phyloP scores from a whole-genome alignment of 2,888 invertebrate genomes.

The Scaptomyza tumidula region DNA sequence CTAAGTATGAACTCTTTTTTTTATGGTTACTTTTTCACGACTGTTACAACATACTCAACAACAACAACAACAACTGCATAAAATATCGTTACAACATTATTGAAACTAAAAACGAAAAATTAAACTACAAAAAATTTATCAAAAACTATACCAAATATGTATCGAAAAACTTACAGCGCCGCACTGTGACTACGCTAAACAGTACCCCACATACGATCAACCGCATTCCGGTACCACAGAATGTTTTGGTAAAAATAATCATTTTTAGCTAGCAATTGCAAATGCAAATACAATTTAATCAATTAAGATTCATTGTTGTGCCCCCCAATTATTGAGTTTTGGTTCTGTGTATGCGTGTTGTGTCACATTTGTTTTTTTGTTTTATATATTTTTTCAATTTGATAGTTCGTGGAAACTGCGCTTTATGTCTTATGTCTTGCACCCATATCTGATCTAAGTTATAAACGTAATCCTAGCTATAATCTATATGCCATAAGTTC shows the following conservation, averaged over 20 bases:
- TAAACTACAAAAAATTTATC: slow-evolving; percentile 36
- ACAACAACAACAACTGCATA: slow-evolving; percentile 43
- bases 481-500: slow-evolving; percentile 48
- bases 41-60: slow-evolving; percentile 61
- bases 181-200: slow-evolving; percentile 85
- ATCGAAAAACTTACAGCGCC: slow-evolving; percentile 84
- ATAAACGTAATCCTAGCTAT: slow-evolving; percentile 63
- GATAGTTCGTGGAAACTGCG: slow-evolving; percentile 18
- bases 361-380: background rate
- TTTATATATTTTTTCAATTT: slow-evolving; percentile 6
- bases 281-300: slow-evolving; percentile 28
- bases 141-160: slow-evolving; percentile 52
- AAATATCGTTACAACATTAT: slow-evolving; percentile 56
- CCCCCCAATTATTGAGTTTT: slow-evolving; percentile 40
- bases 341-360: slow-evolving; percentile 37
- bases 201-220: slow-evolving; percentile 85
- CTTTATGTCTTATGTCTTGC: slow-evolving; percentile 50
- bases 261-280: slow-evolving; percentile 63
- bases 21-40: slow-evolving; percentile 76
- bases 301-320: slow-evolving; percentile 48
- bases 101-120: slow-evolving; percentile 42
- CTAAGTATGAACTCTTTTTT: slow-evolving; percentile 71
- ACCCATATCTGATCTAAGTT: slow-evolving; percentile 38
- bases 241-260: slow-evolving; percentile 84
- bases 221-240: slow-evolving; percentile 85